phyloP scores from a whole-genome alignment of 2,888 invertebrate genomes.

The Nomada goodeniana region DNA sequence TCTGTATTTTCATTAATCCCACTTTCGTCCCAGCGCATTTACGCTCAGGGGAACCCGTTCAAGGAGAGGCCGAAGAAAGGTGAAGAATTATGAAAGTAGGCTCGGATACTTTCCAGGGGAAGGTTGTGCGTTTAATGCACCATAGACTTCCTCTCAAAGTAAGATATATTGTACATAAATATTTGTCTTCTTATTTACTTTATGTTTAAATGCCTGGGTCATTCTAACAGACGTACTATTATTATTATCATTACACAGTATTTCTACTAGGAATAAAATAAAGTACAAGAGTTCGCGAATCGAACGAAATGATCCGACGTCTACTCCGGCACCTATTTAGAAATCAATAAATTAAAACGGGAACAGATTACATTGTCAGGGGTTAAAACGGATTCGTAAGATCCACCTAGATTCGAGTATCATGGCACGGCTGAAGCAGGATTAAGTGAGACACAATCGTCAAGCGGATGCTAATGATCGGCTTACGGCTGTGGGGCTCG shows the following conservation, averaged over 20 bases:
- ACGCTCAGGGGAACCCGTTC: constrained; percentile 22
- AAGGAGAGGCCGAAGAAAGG: constrained; percentile 22
- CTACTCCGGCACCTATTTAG: no score
- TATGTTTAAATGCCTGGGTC: no score
- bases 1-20: constrained; percentile 80
- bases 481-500: constrained; percentile 23
- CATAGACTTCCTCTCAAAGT: not conserved
- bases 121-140: constrained; percentile 1
- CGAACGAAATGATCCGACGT: no score
- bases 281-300: no score
- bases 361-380: not conserved
- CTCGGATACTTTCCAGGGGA: constrained; percentile 3
- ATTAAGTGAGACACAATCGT: constrained; percentile 58
- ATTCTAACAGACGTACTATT: no score
- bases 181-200: not conserved
- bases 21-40: constrained; percentile 74
- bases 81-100: constrained; percentile 55
- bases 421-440: not conserved
- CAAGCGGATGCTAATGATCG: constrained; percentile 42
- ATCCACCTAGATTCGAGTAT: no score
- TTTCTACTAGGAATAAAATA: no score
- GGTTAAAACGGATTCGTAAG: no score
- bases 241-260: no score
- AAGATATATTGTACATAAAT: not conserved
- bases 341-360: no score